Evolutionary conservation across 2,888 invertebrate species (phyloP).

Genomic region (Ormyrus rosae): DNA sequence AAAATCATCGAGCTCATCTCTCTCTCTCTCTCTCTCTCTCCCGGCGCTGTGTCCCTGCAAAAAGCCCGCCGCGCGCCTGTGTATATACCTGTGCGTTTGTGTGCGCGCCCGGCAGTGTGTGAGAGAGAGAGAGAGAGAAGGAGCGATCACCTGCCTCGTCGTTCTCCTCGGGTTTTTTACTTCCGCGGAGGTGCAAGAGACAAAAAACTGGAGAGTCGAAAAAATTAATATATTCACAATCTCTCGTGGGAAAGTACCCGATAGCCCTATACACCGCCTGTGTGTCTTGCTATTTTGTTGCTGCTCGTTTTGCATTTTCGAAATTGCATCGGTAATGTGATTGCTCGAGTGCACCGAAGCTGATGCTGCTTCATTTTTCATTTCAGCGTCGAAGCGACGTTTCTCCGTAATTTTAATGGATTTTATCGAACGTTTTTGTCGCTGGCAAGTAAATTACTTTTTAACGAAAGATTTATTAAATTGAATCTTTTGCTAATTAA

Average conservation of each 20-base stretch:
- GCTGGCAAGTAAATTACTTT: too few species aligned
- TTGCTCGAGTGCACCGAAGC: too few species aligned
- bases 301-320: slow-evolving; percentile 9
- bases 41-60: slow-evolving; percentile 38
- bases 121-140: slow-evolving; percentile 10
- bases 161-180: slow-evolving; percentile 54
- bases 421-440: too few species aligned
- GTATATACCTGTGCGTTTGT: neutral
- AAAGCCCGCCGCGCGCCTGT: slow-evolving; percentile 17
- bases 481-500: too few species aligned
- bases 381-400: too few species aligned
- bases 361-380: too few species aligned
- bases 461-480: too few species aligned
- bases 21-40: neutral
- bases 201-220: slow-evolving; percentile 55
- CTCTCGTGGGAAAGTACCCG: slow-evolving; percentile 56
- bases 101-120: neutral
- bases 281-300: neutral
- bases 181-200: slow-evolving; percentile 57
- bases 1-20: slow-evolving; percentile 52
- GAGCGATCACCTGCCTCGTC: slow-evolving; percentile 55
- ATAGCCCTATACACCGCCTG: slow-evolving; percentile 8
- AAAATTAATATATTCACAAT: slow-evolving; percentile 60
- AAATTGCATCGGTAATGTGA: too few species aligned
- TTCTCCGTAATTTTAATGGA: too few species aligned